Evolutionary conservation across 1,140 invertebrate species (phyloP).

Genomic region (Drosophila kikkawai): DNA sequence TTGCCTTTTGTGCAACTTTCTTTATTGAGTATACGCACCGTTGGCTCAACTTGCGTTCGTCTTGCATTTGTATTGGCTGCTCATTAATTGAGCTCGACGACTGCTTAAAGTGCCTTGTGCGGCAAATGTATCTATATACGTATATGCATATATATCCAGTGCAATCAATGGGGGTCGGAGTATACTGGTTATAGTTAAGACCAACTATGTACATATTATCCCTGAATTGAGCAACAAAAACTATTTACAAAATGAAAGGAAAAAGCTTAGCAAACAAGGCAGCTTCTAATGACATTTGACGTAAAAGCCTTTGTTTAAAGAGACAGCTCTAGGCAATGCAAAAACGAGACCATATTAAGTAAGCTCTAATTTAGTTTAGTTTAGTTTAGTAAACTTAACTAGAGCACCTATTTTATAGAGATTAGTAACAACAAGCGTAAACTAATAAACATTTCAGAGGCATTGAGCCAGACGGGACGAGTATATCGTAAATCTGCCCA

Average conservation of each 20-base stretch:
- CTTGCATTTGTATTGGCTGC: constrained; percentile 2
- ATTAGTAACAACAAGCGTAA: no score
- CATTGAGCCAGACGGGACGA: no score
- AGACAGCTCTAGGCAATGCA: not conserved
- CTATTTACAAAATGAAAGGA: constrained; percentile 8
- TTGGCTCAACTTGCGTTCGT: constrained; percentile 14
- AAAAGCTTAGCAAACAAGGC: not conserved
- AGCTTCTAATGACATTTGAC: not conserved
- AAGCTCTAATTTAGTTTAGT: not conserved
- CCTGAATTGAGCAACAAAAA: not conserved
- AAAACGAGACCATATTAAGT: not conserved
- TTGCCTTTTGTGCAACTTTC: constrained; percentile 51
- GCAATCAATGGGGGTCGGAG: not conserved
- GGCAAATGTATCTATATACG: not conserved
- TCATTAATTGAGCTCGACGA: constrained; percentile 43
- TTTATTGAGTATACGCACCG: constrained; percentile 54
- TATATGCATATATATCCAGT: constrained; percentile 1
- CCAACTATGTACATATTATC: constrained; percentile 19
- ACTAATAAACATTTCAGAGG: no score
- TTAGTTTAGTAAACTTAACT: no score
- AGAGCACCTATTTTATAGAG: not conserved
- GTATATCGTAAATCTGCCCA: no score
- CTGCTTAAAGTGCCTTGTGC: constrained; percentile 16
- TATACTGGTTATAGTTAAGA: constrained; percentile 6
- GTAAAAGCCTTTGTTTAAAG: not conserved